A percentile compares a stretch with the other conserved stretches of the same genome.
phyloP scores from a whole-genome alignment of 23 tunicate species.

The Styela plicata region DNA sequence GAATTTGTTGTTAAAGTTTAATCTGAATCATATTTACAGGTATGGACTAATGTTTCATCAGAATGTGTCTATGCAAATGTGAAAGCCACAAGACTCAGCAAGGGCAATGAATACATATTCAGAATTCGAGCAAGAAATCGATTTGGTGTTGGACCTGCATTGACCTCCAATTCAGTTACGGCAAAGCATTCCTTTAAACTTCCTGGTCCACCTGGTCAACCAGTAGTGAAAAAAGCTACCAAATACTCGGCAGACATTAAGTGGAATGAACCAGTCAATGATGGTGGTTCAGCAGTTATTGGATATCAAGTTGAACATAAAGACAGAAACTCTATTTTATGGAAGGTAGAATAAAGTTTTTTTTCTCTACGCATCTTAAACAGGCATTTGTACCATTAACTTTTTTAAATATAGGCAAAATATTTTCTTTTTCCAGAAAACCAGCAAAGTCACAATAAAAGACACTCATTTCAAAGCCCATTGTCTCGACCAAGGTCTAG shows the following conservation, averaged over 20 bases:
- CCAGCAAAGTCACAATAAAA: conserved; percentile 66
- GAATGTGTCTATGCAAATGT: conserved; percentile 63
- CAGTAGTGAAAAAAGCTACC: conserved; percentile 40
- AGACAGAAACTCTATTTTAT: conserved; percentile 79
- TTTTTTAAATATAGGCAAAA: too few relatives aligned
- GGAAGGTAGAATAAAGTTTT: conserved; percentile 86
- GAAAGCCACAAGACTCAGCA: conserved; percentile 56
- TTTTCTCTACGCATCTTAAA: too few relatives aligned
- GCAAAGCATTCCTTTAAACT: conserved; percentile 75
- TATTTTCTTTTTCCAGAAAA: conserved; percentile 49
- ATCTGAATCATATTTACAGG: not conserved
- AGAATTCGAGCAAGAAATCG: conserved; percentile 87
- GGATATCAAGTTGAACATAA: conserved; percentile 92
- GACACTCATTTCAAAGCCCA: conserved; percentile 68
- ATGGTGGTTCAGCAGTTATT: conserved; percentile 83
- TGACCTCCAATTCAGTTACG: conserved; percentile 65
- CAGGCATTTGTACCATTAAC: too few relatives aligned
- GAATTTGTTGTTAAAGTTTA: too few relatives aligned
- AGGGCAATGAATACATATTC: conserved; percentile 85
- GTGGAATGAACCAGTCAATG: conserved; percentile 87
- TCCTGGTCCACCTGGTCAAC: conserved; percentile 90
- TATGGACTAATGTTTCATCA: conserved; percentile 82
- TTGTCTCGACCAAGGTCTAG: conserved; percentile 85
- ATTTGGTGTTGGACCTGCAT: conserved; percentile 69
- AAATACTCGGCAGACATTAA: conserved; percentile 60